Conservation (phyloP, 2,888 invertebrate species). For the Tachystola acroxantha region DNA sequence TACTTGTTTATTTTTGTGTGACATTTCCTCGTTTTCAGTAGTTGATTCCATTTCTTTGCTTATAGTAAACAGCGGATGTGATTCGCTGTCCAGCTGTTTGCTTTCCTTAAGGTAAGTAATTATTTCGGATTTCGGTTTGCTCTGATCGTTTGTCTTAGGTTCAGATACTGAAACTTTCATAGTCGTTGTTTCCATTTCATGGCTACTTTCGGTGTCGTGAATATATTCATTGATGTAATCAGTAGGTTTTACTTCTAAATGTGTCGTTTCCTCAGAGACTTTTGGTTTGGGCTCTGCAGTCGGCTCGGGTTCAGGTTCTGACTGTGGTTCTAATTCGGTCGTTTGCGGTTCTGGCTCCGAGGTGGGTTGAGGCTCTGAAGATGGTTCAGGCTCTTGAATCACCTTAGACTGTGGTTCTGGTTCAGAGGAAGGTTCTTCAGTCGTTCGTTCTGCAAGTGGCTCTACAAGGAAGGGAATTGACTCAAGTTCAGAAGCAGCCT, state of each 20-base stretch:
- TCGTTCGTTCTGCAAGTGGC: conserved; percentile 24
- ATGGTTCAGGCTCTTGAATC: background rate
- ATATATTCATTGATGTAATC: conserved; percentile 12
- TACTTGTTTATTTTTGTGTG: conserved; percentile 18
- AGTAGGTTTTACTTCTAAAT: conserved; percentile 14
- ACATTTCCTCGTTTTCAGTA: conserved; percentile 47
- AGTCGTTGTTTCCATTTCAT: conserved; percentile 9
- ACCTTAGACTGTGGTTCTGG: no score
- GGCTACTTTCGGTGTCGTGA: background rate
- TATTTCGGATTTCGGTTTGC: conserved; percentile 41
- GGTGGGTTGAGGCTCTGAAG: conserved; percentile 8
- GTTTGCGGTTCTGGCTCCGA: conserved; percentile 24
- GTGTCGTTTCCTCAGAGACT: background rate
- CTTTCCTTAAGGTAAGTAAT: conserved; percentile 35
- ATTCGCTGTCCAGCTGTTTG: conserved; percentile 12
- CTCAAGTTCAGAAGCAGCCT: conserved; percentile 12
- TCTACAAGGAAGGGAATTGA: conserved; percentile 19
- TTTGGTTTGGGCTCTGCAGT: conserved; percentile 15
- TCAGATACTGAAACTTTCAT: background rate
- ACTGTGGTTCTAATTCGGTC: conserved; percentile 9
- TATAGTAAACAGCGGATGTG: background rate
- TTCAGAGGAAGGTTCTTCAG: conserved; percentile 25
- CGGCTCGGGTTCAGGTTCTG: conserved; percentile 20
- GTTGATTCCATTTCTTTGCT: conserved; percentile 20
- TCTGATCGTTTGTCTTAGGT: background rate